Evolutionary conservation across 1,140 invertebrate species (phyloP).

Genomic region (Drosophila sucinea): DNA sequence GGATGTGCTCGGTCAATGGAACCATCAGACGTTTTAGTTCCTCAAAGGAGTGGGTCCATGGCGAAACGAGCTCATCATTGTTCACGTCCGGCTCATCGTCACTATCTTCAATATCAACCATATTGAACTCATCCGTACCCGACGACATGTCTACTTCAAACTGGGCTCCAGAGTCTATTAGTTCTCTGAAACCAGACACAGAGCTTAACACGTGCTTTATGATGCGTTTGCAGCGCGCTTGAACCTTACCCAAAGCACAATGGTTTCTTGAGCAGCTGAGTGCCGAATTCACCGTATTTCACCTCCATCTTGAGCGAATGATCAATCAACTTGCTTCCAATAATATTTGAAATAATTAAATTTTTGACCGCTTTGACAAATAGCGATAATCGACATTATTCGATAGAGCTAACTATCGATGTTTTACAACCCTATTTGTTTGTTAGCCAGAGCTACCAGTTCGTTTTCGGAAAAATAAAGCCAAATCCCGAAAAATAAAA

Average conservation of each 20-base stretch:
- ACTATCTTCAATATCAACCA: conserved; percentile 43
- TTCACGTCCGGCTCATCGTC: conserved; percentile 42
- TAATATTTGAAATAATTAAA: not conserved
- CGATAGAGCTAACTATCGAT: not conserved
- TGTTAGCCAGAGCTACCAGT: no score
- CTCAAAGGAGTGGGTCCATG: conserved; percentile 68
- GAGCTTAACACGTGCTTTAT: not conserved
- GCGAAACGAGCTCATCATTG: conserved; percentile 46
- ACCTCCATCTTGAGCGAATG: conserved; percentile 32
- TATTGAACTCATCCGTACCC: conserved; percentile 46
- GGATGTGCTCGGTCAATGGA: conserved; percentile 50
- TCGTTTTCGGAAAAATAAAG: not conserved
- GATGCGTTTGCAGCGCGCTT: not conserved
- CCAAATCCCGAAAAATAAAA: not conserved
- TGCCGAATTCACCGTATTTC: not conserved
- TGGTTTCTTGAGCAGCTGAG: conserved; percentile 55
- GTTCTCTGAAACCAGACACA: conserved; percentile 41
- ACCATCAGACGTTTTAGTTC: conserved; percentile 64
- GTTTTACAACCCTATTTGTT: not conserved
- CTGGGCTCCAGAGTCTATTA: conserved; percentile 55
- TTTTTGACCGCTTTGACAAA: not conserved
- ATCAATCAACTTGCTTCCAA: not conserved
- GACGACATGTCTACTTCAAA: conserved; percentile 68
- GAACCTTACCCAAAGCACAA: conserved; percentile 52
- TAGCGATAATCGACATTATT: not conserved